A percentile compares a stretch with the other conserved stretches of the same genome.
phyloP scores from a whole-genome alignment of 2,113 vertebrate species.

The Daubentonia madagascariensis region DNA sequence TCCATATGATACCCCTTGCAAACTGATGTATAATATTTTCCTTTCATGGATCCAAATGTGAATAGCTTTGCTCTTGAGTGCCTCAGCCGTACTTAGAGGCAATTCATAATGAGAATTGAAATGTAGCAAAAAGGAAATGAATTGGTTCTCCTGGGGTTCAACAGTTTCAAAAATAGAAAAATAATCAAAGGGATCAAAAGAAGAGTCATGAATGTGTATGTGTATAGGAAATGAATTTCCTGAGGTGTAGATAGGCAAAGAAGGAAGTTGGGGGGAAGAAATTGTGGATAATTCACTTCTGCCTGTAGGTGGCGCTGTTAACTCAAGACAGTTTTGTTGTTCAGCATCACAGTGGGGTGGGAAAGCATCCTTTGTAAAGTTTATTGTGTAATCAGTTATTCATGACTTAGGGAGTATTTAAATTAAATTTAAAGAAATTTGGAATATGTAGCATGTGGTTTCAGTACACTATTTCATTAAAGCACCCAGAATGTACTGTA shows the following conservation, averaged over 20 bases:
- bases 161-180: background rate
- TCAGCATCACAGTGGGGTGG: accelerated
- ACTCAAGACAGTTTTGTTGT: background rate
- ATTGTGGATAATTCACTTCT: background rate
- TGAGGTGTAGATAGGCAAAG: background rate
- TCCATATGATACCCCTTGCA: background rate
- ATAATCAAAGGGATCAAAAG: background rate
- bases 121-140: background rate
- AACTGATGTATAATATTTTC: background rate
- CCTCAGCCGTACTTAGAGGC: background rate
- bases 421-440: background rate
- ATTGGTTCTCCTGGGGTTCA: background rate
- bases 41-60: background rate
- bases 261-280: background rate
- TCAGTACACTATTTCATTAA: background rate
- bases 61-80: background rate
- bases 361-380: background rate
- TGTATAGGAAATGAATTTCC: background rate
- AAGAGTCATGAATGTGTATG: background rate
- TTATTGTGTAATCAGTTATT: background rate
- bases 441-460: background rate
- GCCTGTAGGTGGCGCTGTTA: background rate
- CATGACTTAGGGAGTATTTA: background rate
- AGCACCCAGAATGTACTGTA: background rate
- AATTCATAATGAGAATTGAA: background rate